A percentile compares a stretch with the other conserved stretches of the same genome.
These are phyloP conservation scores for Cantharis rufa DNA, from an alignment of 2,888 invertebrate genomes.

Conservation along the genomic window DNA sequence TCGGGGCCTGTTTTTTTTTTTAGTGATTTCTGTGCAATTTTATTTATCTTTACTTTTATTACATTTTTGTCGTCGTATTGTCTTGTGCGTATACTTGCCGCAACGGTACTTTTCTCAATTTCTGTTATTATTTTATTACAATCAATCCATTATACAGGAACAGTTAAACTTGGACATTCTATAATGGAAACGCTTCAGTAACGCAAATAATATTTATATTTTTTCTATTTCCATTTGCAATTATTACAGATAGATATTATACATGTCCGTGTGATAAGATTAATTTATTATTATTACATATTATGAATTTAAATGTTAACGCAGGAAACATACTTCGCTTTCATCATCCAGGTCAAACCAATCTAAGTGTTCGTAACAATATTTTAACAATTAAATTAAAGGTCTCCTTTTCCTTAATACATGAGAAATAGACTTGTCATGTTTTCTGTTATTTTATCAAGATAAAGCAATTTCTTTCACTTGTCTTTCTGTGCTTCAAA, in stretches of 20 bases:
- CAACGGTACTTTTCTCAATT: background rate
- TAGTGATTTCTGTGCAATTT: background rate
- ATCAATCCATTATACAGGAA: background rate
- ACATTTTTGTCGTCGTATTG: background rate
- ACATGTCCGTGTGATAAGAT: background rate
- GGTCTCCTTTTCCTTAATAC: background rate
- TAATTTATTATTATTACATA: background rate
- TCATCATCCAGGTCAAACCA: background rate
- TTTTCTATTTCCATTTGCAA: background rate
- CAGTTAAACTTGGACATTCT: background rate
- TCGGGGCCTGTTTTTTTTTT: background rate
- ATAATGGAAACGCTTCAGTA: background rate
- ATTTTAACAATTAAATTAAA: background rate
- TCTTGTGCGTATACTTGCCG: background rate
- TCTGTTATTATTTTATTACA: background rate
- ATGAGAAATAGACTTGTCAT: background rate
- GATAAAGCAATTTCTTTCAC: background rate
- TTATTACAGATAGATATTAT: background rate
- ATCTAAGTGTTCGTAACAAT: background rate
- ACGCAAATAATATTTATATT: background rate
- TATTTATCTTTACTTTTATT: background rate
- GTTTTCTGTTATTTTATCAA: background rate
- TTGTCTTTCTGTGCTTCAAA: background rate
- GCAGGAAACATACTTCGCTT: background rate
- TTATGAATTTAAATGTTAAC: background rate